Conservation (phyloP, 2,888 invertebrate genomes). For the Aphidius colemani region DNA sequence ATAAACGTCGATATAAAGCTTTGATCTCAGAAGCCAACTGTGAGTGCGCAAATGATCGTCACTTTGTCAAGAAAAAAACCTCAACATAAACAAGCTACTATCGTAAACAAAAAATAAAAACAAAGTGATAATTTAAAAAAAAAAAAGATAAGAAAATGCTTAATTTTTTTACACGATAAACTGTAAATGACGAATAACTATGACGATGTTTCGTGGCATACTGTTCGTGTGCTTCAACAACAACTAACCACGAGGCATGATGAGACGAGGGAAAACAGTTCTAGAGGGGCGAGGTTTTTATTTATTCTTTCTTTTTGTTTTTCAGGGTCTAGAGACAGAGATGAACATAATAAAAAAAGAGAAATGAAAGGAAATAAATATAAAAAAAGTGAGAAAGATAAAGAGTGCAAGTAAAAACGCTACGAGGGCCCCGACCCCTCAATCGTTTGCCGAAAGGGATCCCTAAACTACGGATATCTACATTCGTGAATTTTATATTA, state of each 20-base stretch:
- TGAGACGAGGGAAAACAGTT: conserved; percentile 22
- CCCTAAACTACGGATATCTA: neutral
- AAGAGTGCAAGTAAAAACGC: conserved; percentile 10
- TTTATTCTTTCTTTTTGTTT: conserved; percentile 1
- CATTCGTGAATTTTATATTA: too few relatives aligned
- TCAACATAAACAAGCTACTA: too few relatives aligned
- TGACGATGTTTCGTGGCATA: conserved; percentile 31
- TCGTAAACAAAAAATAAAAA: too few relatives aligned
- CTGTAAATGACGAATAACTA: conserved; percentile 35
- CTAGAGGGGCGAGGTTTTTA: conserved; percentile 19
- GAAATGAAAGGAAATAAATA: too few relatives aligned
- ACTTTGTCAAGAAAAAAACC: too few relatives aligned
- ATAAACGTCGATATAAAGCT: too few relatives aligned
- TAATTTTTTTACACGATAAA: conserved; percentile 29
- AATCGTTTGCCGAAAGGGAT: conserved; percentile 27
- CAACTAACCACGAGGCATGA: conserved; percentile 24
- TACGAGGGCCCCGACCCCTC: conserved; percentile 29
- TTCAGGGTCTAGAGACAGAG: conserved; percentile 21
- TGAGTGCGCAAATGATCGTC: too few relatives aligned
- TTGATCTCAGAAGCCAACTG: too few relatives aligned
- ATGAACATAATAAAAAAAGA: too few relatives aligned
- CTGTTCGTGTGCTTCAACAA: conserved; percentile 30
- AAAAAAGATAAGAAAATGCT: neutral
- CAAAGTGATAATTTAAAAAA: neutral
- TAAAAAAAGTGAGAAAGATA: neutral